Conservation (phyloP, 2,888 invertebrate genomes). For the Agriopis aurantiaria region DNA sequence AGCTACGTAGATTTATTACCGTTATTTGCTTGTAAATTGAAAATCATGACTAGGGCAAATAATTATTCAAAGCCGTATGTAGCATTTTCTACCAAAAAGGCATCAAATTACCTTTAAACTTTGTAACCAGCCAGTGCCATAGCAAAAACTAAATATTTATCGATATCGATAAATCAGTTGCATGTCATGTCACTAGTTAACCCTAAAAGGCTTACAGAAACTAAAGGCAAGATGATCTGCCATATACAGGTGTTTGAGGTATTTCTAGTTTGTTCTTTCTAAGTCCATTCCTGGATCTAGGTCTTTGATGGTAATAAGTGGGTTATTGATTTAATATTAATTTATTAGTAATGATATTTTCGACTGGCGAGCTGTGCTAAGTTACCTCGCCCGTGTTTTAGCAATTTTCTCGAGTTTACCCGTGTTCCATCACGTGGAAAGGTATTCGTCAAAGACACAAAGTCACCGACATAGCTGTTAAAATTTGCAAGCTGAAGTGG, state of each 20-base stretch:
- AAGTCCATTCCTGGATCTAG: conserved; percentile 5
- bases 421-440: too few relatives aligned
- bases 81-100: background rate
- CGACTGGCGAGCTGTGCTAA: too few relatives aligned
- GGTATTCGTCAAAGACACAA: too few relatives aligned
- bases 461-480: too few relatives aligned
- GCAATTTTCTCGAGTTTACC: too few relatives aligned
- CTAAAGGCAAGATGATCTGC: conserved; percentile 19
- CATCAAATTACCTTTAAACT: background rate
- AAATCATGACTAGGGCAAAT: background rate
- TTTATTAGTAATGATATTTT: background rate
- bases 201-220: conserved; percentile 21
- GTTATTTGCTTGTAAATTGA: background rate
- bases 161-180: conserved; percentile 18
- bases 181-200: conserved; percentile 21
- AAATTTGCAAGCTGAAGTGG: too few relatives aligned
- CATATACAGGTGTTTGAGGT: conserved; percentile 9
- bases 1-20: too few relatives aligned
- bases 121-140: background rate
- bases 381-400: too few relatives aligned
- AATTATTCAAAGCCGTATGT: background rate
- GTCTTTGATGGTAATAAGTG: conserved; percentile 20
- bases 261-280: conserved; percentile 18
- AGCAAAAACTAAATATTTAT: conserved; percentile 11
- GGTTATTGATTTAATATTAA: conserved; percentile 14